Evolutionary conservation across 2,113 vertebrate species (phyloP).

Genomic region (Phrynosoma platyrhinos): DNA sequence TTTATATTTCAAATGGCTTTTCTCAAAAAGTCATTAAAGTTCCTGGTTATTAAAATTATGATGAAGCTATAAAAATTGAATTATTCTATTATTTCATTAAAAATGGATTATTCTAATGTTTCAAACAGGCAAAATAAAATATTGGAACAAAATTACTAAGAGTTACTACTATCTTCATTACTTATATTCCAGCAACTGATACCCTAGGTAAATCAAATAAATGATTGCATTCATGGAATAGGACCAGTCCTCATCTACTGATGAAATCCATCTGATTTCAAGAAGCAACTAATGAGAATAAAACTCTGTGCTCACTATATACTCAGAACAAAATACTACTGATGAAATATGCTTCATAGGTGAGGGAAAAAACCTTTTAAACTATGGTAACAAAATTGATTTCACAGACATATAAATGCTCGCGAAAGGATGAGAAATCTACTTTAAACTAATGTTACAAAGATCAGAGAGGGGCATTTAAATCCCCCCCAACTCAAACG

Average conservation of each 20-base stretch:
- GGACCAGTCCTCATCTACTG: background rate
- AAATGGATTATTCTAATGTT: background rate
- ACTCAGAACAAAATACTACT: background rate
- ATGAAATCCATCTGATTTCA: conserved; percentile 16
- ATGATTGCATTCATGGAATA: background rate
- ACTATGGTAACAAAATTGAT: conserved; percentile 39
- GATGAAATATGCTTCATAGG: too few species aligned
- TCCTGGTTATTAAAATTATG: conserved; percentile 37
- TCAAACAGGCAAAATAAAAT: background rate
- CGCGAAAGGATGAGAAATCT: conserved; percentile 41
- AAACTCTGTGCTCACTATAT: background rate
- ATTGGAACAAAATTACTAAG: background rate
- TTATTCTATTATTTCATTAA: conserved; percentile 29
- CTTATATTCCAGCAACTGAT: conserved; percentile 1
- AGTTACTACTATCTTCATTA: conserved; percentile 24
- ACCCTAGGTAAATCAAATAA: background rate
- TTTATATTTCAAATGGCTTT: conserved; percentile 42
- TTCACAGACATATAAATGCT: conserved; percentile 33
- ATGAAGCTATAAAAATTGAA: conserved; percentile 11
- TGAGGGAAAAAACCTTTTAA: conserved; percentile 22
- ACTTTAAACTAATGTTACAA: conserved; percentile 52
- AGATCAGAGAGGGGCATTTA: conserved; percentile 37
- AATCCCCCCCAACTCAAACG: background rate
- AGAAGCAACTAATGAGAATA: background rate
- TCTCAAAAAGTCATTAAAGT: conserved; percentile 31